Percentiles rank a stretch among this genome's conserved stretches.
These are phyloP conservation scores for Cygnus buccinator DNA, from an alignment of 2,113 vertebrate genomes.

Conservation along the genomic window DNA sequence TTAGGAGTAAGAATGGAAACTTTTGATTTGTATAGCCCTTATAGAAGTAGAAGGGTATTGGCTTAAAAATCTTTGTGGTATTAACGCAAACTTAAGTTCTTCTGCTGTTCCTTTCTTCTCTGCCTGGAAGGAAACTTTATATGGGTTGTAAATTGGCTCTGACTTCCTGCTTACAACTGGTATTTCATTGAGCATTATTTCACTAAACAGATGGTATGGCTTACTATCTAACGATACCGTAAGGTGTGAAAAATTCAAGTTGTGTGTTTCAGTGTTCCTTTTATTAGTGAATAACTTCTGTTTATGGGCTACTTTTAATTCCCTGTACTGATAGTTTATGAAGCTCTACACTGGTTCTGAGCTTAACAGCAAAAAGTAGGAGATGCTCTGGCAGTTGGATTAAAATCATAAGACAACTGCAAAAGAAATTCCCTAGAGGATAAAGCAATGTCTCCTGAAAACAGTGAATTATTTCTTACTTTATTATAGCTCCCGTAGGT, in stretches of 20 bases:
- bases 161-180: slow-evolving; percentile 15
- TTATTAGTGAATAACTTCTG: neutral
- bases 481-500: neutral
- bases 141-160: neutral
- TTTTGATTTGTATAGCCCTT: neutral
- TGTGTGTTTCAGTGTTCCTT: neutral
- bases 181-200: slow-evolving; percentile 16
- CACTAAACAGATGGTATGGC: neutral
- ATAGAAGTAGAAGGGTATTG: neutral
- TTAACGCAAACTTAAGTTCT: neutral
- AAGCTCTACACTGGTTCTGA: neutral
- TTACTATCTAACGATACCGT: neutral
- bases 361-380: neutral
- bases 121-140: slow-evolving; percentile 22
- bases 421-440: slow-evolving; percentile 9
- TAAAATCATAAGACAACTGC: slow-evolving; percentile 1
- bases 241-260: neutral
- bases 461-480: neutral
- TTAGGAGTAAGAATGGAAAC: neutral
- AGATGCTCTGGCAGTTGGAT: neutral
- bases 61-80: neutral
- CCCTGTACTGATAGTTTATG: neutral
- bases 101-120: slow-evolving; percentile 9
- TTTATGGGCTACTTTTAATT: neutral
- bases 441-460: neutral